Evolutionary conservation across 2,113 vertebrate genomes (phyloP), one percentile per base, ranked within the genome.

Genomic region (Calonectris borealis): DNA sequence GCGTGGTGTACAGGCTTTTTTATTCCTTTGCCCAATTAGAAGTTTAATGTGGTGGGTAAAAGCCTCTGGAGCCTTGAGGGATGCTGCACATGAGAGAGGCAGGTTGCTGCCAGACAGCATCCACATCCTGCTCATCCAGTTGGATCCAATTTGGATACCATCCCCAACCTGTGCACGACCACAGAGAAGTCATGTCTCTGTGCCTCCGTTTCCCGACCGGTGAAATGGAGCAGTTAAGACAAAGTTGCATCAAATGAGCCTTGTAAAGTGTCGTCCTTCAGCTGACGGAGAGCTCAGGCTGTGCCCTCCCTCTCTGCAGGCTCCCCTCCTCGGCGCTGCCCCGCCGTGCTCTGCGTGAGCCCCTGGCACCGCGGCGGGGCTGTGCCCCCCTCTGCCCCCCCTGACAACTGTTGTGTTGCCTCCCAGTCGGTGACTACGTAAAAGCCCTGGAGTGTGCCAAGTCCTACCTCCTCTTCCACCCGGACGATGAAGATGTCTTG

Each of bases 391-490:
- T 71, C 14, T 46, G 44, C 22, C 31, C 18, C 22, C 6, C 9
- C 60, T 32, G 38, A 62, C 34, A 29, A n/a, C 36, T 38, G 66
- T 72, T 68, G 44, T 89, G 46, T 88, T 97, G 44, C n/a, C 34
- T 75, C 73, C 40, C 95, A 99, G 99, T 98, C 4, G 98, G 98
- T 25, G 96, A 98, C 76, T 97, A 98, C 0, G 44, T 98, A 60
- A 98, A 99, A 95, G 99, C 99, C 4, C 86, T 99, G 89, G 98
- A 98, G 94, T 99, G 99, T 73, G 98, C 98, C 72, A 98, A 98
- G 88, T 98, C 99, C 65, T 99, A 99, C 95, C 98, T 99, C 58
- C 97, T 99, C 6, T 99, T 99, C 96, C 99, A 99, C 54, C 97
- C 99, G 0, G 98, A 98, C 0, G 99, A 99, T 4, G 98, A 99